Evolutionary conservation across 2,888 invertebrate species (phyloP).

Genomic region (Xestia c-nigrum): DNA sequence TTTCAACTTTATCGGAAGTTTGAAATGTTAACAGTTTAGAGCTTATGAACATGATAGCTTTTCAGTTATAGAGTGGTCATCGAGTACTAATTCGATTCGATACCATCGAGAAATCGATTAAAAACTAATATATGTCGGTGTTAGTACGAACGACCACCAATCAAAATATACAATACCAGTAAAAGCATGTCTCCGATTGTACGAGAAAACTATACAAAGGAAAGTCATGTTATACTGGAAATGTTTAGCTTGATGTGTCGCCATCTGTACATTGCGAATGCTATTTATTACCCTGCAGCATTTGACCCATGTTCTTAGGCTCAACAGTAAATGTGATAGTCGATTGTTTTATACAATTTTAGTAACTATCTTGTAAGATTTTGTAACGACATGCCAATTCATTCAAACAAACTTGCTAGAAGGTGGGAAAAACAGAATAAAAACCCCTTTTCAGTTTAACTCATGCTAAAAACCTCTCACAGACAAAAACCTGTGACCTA

Average conservation of each 20-base stretch:
- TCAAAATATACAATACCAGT: too few species aligned
- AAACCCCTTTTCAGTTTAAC: constrained; percentile 49
- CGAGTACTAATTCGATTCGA: not conserved
- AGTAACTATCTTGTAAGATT: constrained; percentile 28
- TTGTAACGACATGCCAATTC: constrained; percentile 33
- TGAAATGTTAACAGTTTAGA: constrained; percentile 4
- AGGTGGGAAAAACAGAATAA: not conserved
- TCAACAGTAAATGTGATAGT: constrained; percentile 2
- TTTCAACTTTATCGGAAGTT: not conserved
- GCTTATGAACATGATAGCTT: not conserved
- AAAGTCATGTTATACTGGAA: too few species aligned
- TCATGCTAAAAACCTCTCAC: constrained; percentile 53
- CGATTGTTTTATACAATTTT: constrained; percentile 40
- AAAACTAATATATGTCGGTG: not conserved
- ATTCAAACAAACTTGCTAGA: constrained; percentile 13
- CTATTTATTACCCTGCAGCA: not conserved
- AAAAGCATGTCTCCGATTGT: too few species aligned
- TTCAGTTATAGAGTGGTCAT: not conserved
- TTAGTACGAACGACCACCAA: too few species aligned
- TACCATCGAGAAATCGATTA: constrained; percentile 2
- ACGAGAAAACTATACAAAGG: too few species aligned
- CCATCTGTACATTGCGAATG: too few species aligned
- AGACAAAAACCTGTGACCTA: constrained; percentile 67
- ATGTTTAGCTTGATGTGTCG: too few species aligned
- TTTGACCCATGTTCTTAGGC: constrained; percentile 13